These are phyloP conservation scores for Oryzias celebensis DNA, from an alignment of 2,113 vertebrate genomes.

Conservation along the genomic window DNA sequence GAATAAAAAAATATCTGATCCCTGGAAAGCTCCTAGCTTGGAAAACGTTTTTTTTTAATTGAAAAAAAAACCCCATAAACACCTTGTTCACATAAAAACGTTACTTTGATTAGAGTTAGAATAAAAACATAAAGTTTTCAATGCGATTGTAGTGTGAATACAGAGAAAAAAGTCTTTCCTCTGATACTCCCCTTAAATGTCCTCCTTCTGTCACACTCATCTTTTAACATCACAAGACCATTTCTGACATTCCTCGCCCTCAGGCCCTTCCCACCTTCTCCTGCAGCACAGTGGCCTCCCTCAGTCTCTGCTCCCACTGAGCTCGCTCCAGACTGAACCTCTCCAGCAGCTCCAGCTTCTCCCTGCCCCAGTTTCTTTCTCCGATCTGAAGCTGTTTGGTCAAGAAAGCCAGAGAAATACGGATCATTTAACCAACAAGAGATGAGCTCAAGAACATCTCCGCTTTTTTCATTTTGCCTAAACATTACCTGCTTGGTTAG, in stretches of 20 bases:
- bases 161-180: not conserved
- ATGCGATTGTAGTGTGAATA: too few species aligned
- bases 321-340: conserved; percentile 89
- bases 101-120: too few species aligned
- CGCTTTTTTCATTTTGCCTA: not conserved
- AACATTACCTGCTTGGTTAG: conserved; percentile 87
- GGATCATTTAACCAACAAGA: not conserved
- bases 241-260: conserved; percentile 13
- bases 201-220: conserved; percentile 5
- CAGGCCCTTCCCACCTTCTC: conserved; percentile 40
- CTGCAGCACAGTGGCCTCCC: conserved; percentile 75
- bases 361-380: conserved; percentile 94
- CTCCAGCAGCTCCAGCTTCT: conserved; percentile 92
- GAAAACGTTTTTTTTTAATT: too few species aligned
- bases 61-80: too few species aligned
- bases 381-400: conserved; percentile 91
- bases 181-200: not conserved
- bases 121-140: too few species aligned
- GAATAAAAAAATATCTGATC: too few species aligned
- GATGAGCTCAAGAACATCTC: too few species aligned
- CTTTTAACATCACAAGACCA: conserved; percentile 1
- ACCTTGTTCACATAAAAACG: too few species aligned
- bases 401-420: not conserved
- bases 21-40: too few species aligned
- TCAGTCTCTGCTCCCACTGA: conserved; percentile 87